Evolutionary conservation across 2,888 invertebrate species (phyloP).

Genomic region (Drosophila vallismaia): DNA sequence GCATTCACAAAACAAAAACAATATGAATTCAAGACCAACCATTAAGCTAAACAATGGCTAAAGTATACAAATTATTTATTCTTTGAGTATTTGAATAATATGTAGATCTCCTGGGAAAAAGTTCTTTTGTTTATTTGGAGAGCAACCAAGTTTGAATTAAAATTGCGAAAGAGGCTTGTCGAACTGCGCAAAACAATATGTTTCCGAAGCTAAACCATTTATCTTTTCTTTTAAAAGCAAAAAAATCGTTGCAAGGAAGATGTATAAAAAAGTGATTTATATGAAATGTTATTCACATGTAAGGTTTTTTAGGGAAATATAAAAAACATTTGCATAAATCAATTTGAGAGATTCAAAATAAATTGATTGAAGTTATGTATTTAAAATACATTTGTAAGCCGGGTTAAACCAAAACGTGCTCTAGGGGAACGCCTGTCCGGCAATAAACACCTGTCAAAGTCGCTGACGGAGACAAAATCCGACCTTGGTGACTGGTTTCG

Average conservation of each 20-base stretch:
- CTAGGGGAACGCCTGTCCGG: slow-evolving; percentile 13
- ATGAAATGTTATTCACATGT: neutral
- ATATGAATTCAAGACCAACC: neutral
- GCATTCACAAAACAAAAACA: slow-evolving; percentile 11
- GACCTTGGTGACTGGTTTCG: slow-evolving; percentile 75
- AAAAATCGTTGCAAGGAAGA: neutral
- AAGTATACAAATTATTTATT: slow-evolving; percentile 11
- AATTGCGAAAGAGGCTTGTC: slow-evolving; percentile 6
- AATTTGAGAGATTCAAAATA: neutral
- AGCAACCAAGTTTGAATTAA: neutral
- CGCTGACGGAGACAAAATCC: slow-evolving; percentile 37
- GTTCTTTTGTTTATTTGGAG: slow-evolving; percentile 2
- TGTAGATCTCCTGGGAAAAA: slow-evolving; percentile 1
- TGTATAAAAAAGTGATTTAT: neutral
- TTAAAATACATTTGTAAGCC: neutral
- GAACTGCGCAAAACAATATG: neutral
- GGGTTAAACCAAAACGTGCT: slow-evolving; percentile 7
- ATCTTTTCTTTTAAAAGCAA: neutral
- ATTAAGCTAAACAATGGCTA: neutral
- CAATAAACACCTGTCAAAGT: slow-evolving; percentile 22
- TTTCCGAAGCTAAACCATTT: neutral
- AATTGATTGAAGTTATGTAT: neutral
- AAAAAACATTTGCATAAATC: too few species aligned
- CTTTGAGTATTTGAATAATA: neutral
- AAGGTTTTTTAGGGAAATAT: too few species aligned